A percentile compares a stretch with the other conserved stretches of the same genome.
Conservation (phyloP, 2,113 vertebrate genomes). For the Hemicordylus capensis region DNA sequence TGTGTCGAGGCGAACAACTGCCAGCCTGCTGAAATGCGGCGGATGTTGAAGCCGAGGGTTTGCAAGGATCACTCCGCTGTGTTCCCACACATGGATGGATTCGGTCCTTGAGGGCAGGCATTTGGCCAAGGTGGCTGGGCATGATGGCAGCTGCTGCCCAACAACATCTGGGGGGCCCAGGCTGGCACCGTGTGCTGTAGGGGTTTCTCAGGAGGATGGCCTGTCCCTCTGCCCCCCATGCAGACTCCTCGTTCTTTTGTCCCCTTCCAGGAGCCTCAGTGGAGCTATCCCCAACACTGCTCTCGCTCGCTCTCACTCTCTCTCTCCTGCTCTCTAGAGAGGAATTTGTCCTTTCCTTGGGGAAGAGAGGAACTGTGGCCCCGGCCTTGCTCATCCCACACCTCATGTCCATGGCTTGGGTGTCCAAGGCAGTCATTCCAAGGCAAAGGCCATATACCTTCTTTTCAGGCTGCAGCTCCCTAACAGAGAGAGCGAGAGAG, state of each 20-base stretch:
- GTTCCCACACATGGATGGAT: background rate
- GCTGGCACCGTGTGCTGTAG: too few relatives aligned
- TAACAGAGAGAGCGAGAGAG: background rate
- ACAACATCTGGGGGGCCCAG: too few relatives aligned
- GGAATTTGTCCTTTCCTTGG: too few relatives aligned
- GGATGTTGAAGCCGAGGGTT: background rate
- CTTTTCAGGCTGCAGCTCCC: background rate
- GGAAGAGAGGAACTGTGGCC: too few relatives aligned
- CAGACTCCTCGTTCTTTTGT: background rate
- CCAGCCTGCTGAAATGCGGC: background rate
- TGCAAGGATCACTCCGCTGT: background rate
- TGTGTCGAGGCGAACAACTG: background rate
- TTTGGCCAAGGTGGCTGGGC: too few relatives aligned
- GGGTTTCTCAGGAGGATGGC: background rate
- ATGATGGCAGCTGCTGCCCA: too few relatives aligned
- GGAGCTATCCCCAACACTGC: background rate
- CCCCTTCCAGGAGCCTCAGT: background rate
- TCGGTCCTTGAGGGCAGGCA: too few relatives aligned
- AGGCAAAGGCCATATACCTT: too few relatives aligned
- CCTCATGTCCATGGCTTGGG: too few relatives aligned
- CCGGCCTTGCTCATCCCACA: too few relatives aligned
- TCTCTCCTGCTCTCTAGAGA: background rate
- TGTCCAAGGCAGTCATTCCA: too few relatives aligned
- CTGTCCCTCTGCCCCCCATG: too few relatives aligned
- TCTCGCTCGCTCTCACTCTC: background rate